These are phyloP conservation scores for Drosophila paulistorum DNA, from an alignment of 1,140 invertebrate species.

Conservation along the genomic window DNA sequence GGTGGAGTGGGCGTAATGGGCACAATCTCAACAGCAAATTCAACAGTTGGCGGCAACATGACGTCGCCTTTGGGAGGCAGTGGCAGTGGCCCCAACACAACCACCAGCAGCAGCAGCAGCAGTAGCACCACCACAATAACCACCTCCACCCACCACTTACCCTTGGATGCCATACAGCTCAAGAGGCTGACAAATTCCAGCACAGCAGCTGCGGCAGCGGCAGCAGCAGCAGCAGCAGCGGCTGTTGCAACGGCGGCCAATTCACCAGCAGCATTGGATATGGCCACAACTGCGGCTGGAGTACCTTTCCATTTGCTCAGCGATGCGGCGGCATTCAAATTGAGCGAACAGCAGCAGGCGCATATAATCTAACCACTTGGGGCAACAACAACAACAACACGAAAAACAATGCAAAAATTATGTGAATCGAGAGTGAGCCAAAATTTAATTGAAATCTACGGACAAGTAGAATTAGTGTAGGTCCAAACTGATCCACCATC, in stretches of 20 bases:
- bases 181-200: constrained; percentile 46
- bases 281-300: constrained; percentile 85
- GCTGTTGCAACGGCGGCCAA: constrained; percentile 28
- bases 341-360: constrained; percentile 64
- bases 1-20: neutral
- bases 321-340: constrained; percentile 77
- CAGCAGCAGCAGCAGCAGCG: constrained; percentile 22
- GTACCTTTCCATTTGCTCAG: constrained; percentile 89
- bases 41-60: constrained; percentile 13
- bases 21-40: constrained; percentile 56
- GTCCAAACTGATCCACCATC: neutral
- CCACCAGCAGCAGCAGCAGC: constrained; percentile 18
- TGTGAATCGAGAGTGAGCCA: constrained; percentile 40
- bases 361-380: constrained; percentile 65
- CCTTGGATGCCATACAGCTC: constrained; percentile 51
- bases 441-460: constrained; percentile 16
- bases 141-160: constrained; percentile 46
- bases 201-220: constrained; percentile 22
- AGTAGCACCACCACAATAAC: constrained; percentile 24
- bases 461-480: constrained; percentile 10
- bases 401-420: constrained; percentile 1
- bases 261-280: constrained; percentile 48
- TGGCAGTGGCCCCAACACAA: constrained; percentile 55
- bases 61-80: neutral
- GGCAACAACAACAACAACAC: constrained; percentile 6